Conservation (phyloP, 2,888 invertebrate species). For the Drosophila infuscata region DNA sequence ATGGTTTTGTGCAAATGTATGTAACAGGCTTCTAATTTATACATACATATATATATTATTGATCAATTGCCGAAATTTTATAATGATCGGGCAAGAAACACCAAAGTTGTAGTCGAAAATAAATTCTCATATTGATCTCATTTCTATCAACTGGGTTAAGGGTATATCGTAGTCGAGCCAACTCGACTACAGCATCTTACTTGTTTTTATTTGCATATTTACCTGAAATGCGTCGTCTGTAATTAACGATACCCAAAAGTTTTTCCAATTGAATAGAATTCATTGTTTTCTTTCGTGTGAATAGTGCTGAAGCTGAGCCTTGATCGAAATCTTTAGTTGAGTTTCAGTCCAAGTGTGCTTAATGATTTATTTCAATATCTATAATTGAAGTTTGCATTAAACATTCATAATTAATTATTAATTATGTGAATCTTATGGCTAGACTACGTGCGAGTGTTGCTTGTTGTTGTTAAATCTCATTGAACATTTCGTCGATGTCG, state of each 20-base stretch:
- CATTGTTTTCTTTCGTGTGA: neutral
- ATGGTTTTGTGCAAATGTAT: too few species aligned
- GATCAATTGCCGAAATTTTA: too few species aligned
- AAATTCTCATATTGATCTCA: too few species aligned
- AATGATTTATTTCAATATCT: slow-evolving; percentile 37
- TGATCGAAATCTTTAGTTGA: neutral
- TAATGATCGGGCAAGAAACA: too few species aligned
- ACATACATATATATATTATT: too few species aligned
- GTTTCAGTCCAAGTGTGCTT: slow-evolving; percentile 45
- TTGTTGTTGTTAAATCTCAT: slow-evolving; percentile 47
- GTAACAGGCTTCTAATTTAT: too few species aligned
- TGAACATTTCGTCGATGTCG: slow-evolving; percentile 42
- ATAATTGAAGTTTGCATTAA: slow-evolving; percentile 22
- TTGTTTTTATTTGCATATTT: neutral
- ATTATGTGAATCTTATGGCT: slow-evolving; percentile 37
- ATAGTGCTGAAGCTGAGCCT: neutral
- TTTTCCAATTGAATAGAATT: neutral
- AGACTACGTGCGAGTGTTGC: slow-evolving; percentile 24
- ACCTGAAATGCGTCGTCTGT: neutral
- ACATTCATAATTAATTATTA: slow-evolving; percentile 14
- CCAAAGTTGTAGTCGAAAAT: too few species aligned
- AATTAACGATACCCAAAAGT: neutral
- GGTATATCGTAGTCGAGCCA: too few species aligned
- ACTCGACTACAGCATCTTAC: too few species aligned
- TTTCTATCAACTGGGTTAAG: too few species aligned